A percentile compares a stretch with the other conserved stretches of the same genome.
Evolutionary conservation across 2,797 vertebrate genomes (phyloP).

Genomic region (Phoxinus dragarum): DNA sequence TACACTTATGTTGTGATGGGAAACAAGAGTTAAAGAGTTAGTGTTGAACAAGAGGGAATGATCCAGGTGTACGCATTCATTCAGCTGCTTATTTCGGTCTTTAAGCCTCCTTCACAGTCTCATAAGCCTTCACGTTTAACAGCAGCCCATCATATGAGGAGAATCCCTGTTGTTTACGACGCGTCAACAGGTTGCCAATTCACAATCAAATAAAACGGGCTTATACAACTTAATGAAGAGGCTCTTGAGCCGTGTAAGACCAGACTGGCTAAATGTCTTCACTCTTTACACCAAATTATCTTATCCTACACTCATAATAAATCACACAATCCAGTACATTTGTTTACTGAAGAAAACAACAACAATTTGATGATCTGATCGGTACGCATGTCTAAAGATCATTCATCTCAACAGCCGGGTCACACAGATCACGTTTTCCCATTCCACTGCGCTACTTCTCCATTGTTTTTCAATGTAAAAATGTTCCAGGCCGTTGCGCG

Average conservation of each 20-base stretch:
- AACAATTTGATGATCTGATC: neutral
- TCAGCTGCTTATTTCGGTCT: slow-evolving; percentile 17
- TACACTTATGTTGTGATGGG: slow-evolving; percentile 3
- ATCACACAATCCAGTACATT: neutral
- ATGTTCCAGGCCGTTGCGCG: neutral
- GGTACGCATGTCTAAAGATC: neutral
- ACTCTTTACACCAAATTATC: neutral
- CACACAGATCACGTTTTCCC: neutral
- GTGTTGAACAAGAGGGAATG: slow-evolving; percentile 13
- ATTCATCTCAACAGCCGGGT: neutral
- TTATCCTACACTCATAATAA: neutral
- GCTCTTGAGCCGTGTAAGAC: neutral
- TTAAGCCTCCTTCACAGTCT: slow-evolving; percentile 4
- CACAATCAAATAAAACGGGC: slow-evolving; percentile 16
- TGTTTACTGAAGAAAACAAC: neutral
- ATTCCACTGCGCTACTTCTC: too few species aligned
- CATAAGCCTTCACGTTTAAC: slow-evolving; percentile 6
- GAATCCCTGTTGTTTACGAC: neutral
- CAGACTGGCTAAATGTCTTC: neutral
- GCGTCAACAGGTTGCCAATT: neutral
- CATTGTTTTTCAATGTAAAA: neutral
- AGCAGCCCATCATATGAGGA: neutral
- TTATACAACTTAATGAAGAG: neutral
- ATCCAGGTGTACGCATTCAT: neutral
- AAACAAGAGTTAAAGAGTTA: neutral